Evolutionary conservation across 1,140 invertebrate species (phyloP).

Genomic region (Brachionus koreanus): DNA sequence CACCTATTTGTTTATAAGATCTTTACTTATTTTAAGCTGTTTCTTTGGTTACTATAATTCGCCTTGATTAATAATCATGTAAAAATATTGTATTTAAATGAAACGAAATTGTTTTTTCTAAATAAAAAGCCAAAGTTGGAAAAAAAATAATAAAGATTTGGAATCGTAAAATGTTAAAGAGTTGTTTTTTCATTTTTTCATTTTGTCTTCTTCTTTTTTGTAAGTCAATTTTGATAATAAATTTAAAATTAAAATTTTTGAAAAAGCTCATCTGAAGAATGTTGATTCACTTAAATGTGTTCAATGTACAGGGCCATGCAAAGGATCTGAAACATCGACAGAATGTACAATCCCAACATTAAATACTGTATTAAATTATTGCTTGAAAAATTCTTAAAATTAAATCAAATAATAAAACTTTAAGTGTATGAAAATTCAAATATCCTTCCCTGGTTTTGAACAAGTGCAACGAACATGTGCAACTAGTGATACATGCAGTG

Average conservation of each 20-base stretch:
- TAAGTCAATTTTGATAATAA: neutral
- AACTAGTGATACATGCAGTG: neutral
- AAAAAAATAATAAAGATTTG: neutral
- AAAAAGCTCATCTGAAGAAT: neutral
- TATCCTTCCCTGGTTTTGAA: neutral
- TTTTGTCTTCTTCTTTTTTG: neutral
- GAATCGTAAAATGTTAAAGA: neutral
- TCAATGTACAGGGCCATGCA: slow-evolving; percentile 24
- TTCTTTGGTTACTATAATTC: neutral
- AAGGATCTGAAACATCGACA: slow-evolving; percentile 4
- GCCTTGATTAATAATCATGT: neutral
- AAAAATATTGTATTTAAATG: neutral
- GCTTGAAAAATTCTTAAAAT: neutral
- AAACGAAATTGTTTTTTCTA: neutral
- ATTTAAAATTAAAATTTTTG: neutral
- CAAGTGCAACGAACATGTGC: neutral
- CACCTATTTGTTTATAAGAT: neutral
- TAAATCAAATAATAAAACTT: neutral
- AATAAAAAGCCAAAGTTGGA: neutral
- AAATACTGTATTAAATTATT: neutral
- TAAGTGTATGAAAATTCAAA: slow-evolving; percentile 11
- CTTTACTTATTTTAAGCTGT: neutral
- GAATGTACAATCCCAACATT: neutral
- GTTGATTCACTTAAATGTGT: neutral
- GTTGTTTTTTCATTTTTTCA: neutral